Evolutionary conservation across 1,140 invertebrate species (phyloP).

Genomic region (Octopus sinensis): DNA sequence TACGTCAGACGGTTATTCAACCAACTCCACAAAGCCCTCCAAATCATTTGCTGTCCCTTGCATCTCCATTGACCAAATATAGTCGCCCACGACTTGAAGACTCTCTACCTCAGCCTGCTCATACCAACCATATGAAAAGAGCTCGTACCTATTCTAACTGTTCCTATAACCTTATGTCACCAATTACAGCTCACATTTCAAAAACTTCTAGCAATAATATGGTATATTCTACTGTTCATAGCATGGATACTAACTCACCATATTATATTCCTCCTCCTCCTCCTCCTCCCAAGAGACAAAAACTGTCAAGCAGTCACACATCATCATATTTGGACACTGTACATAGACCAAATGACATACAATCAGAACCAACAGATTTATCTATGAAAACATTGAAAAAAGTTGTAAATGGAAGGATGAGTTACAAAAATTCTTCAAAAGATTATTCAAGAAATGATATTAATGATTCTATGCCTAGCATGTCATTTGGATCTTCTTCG

Average conservation of each 20-base stretch:
- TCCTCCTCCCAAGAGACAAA: neutral
- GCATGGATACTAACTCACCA: neutral
- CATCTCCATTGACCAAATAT: neutral
- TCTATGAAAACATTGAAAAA: slow-evolving; percentile 9
- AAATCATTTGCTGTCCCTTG: neutral
- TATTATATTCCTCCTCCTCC: neutral
- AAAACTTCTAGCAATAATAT: neutral
- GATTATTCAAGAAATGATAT: neutral
- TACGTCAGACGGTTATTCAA: slow-evolving; percentile 1
- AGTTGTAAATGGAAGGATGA: neutral
- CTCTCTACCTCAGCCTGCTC: slow-evolving; percentile 2
- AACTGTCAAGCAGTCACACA: neutral
- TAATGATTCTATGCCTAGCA: neutral
- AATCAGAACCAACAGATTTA: slow-evolving; percentile 1
- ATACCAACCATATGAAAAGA: neutral
- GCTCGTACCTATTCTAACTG: neutral
- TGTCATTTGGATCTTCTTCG: neutral
- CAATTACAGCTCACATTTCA: neutral
- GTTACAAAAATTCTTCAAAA: neutral
- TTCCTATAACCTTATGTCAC: neutral
- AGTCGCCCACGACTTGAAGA: neutral
- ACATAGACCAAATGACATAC: neutral
- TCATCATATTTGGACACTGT: slow-evolving; percentile 9
- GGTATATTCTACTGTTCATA: neutral
- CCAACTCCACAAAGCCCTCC: neutral